Conservation (phyloP, 2,888 invertebrate species). For the Pachycephus smyrnensis region DNA sequence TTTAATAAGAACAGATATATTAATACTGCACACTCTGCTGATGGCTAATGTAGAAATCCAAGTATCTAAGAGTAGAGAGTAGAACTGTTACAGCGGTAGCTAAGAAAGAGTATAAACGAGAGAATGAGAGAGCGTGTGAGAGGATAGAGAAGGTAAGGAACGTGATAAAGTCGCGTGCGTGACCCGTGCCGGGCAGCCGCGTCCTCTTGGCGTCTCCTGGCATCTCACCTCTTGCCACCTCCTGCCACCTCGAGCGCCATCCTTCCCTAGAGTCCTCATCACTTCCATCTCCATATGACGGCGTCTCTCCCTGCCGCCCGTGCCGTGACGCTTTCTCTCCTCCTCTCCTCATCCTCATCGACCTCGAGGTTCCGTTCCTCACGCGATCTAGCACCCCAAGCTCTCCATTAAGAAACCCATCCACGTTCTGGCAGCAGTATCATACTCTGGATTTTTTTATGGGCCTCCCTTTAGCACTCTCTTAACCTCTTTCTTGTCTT, state of each 20-base stretch:
- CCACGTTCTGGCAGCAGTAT: not conserved
- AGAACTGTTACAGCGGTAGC: conserved; percentile 1
- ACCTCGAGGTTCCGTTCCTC: conserved; percentile 38
- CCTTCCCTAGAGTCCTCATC: not conserved
- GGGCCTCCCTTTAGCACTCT: not conserved
- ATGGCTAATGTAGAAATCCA: not conserved
- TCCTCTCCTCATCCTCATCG: conserved; percentile 51
- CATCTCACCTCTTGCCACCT: conserved; percentile 13
- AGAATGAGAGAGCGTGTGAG: conserved; percentile 14
- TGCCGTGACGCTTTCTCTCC: conserved; percentile 18
- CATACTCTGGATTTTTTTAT: not conserved
- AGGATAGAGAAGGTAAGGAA: conserved; percentile 18
- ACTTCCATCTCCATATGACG: not conserved
- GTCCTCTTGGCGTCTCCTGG: conserved; percentile 18
- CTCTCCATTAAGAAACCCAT: conserved; percentile 5
- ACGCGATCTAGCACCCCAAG: conserved; percentile 31
- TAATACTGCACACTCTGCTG: not conserved
- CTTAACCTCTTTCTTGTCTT: not conserved
- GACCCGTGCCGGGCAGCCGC: conserved; percentile 33
- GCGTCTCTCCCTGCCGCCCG: not conserved
- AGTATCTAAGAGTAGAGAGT: not conserved
- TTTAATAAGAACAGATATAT: not conserved
- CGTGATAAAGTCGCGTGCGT: conserved; percentile 47
- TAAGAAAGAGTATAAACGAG: conserved; percentile 12
- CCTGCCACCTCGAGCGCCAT: conserved; percentile 9